These are phyloP conservation scores for Catharus bicknelli DNA, from an alignment of 2,113 vertebrate genomes.

Conservation along the genomic window DNA sequence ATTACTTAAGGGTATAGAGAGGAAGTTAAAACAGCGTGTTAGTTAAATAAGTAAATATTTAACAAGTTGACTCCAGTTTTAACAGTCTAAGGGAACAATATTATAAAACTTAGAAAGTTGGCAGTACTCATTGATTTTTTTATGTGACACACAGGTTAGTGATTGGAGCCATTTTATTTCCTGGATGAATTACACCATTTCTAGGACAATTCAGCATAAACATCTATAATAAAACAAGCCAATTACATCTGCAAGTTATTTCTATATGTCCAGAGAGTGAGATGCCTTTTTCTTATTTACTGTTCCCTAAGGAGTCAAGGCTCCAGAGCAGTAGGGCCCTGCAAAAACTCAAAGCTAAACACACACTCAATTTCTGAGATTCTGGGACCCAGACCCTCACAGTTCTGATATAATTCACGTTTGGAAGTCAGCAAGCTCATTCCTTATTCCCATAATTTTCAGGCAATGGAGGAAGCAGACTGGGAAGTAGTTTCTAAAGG, in stretches of 20 bases:
- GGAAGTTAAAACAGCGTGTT: not conserved
- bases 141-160: not conserved
- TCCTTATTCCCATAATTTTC: not conserved
- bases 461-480: not conserved
- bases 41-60: conserved; percentile 13
- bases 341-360: not conserved
- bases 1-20: not conserved
- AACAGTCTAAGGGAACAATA: not conserved
- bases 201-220: not conserved
- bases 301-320: not conserved
- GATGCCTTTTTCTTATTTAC: not conserved
- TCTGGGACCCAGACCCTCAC: not conserved
- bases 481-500: not conserved
- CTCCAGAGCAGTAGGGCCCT: not conserved
- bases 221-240: not conserved
- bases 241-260: not conserved
- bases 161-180: not conserved
- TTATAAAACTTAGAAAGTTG: not conserved
- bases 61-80: not conserved
- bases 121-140: not conserved
- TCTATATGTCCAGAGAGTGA: not conserved
- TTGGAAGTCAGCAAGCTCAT: not conserved
- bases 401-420: not conserved
- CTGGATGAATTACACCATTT: not conserved
- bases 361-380: not conserved